Evolutionary conservation across 2,113 vertebrate genomes (phyloP).

Genomic region (Indri indri): DNA sequence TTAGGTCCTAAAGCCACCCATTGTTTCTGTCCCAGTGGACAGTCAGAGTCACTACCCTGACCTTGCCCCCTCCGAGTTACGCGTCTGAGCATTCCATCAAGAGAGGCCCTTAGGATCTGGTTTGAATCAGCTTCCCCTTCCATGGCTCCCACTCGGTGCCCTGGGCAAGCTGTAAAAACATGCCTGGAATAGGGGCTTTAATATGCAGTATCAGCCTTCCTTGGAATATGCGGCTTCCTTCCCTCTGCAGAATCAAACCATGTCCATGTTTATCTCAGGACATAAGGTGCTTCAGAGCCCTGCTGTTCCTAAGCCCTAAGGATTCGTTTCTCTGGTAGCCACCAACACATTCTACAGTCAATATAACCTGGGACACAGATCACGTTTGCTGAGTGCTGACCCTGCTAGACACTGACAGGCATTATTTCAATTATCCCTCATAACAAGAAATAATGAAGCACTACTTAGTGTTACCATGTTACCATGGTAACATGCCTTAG

Average conservation of each 20-base stretch:
- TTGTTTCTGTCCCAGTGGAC: slow-evolving; percentile 54
- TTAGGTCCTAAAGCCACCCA: slow-evolving; percentile 55
- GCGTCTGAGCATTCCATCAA: not conserved
- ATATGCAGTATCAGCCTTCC: not conserved
- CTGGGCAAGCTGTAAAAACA: slow-evolving; percentile 20
- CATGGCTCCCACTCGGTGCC: not conserved
- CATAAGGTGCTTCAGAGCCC: not conserved
- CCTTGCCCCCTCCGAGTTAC: slow-evolving; percentile 39
- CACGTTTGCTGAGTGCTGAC: not conserved
- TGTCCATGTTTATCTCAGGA: not conserved
- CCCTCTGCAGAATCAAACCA: not conserved
- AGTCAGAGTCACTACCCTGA: not conserved
- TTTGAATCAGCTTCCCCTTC: slow-evolving; percentile 55
- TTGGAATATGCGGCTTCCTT: not conserved
- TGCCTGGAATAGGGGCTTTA: not conserved
- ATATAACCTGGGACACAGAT: not conserved
- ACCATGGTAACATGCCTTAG: not conserved
- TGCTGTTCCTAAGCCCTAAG: not conserved
- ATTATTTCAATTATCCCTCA: not conserved
- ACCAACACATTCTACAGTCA: not conserved
- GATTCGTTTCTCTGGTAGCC: not conserved
- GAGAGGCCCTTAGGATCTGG: not conserved
- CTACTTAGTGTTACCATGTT: not conserved
- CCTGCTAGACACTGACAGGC: not conserved
- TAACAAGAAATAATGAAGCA: not conserved